phyloP scores from a whole-genome alignment of 2,888 invertebrate species.

The Tetragonula carbonaria region DNA sequence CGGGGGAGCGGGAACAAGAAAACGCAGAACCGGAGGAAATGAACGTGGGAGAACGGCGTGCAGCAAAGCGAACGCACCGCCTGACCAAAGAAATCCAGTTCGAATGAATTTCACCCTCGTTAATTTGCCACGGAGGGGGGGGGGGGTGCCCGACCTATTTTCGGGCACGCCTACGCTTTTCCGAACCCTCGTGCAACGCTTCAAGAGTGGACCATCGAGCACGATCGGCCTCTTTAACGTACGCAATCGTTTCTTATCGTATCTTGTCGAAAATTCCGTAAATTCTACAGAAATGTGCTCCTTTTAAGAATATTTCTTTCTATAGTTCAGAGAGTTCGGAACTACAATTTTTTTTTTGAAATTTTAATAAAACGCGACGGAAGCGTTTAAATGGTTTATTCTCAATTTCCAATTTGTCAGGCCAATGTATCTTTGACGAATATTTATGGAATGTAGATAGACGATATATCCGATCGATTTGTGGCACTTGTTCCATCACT shows the following conservation, averaged over 20 bases:
- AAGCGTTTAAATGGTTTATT: too few species aligned
- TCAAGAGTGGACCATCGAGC: not conserved
- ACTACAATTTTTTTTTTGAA: too few species aligned
- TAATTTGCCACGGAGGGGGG: not conserved
- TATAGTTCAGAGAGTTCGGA: too few species aligned
- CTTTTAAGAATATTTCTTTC: too few species aligned
- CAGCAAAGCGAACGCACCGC: not conserved
- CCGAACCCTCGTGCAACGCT: not conserved
- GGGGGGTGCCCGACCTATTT: not conserved
- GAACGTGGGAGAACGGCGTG: not conserved
- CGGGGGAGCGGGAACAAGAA: not conserved
- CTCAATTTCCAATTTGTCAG: too few species aligned
- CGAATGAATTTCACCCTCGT: constrained; percentile 27
- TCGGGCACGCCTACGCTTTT: not conserved
- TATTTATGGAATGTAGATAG: too few species aligned
- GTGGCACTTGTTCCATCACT: too few species aligned
- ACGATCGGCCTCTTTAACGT: not conserved
- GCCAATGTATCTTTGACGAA: too few species aligned
- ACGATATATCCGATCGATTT: too few species aligned
- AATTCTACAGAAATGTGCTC: too few species aligned
- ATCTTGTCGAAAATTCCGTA: not conserved
- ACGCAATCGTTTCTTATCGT: not conserved
- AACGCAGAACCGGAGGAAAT: not conserved
- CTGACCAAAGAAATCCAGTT: constrained; percentile 15
- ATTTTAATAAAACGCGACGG: too few species aligned